phyloP scores from a whole-genome alignment of 2,113 vertebrate genomes.

The Sphaerodactylus townsendi region DNA sequence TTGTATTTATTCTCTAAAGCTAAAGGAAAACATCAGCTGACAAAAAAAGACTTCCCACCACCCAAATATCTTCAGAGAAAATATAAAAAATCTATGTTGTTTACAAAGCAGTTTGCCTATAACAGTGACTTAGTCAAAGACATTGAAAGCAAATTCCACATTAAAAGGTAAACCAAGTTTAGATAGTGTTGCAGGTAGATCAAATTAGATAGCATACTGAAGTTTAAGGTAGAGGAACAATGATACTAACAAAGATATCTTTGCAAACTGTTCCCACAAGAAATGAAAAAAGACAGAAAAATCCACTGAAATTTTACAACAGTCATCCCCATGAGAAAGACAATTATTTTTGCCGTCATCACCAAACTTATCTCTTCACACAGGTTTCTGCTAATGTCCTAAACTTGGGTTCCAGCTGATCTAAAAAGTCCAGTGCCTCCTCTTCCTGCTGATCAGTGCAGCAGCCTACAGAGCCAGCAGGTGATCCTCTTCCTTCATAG shows the following conservation, averaged over 20 bases:
- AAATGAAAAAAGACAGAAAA: neutral
- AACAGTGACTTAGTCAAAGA: conserved; percentile 22
- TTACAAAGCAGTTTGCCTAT: conserved; percentile 21
- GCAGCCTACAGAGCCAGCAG: conserved; percentile 88
- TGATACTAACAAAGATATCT: neutral
- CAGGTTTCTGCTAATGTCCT: conserved; percentile 85
- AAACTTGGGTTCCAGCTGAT: conserved; percentile 91
- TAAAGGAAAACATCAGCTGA: conserved; percentile 43
- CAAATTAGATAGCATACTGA: conserved; percentile 8
- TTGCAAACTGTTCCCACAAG: conserved; percentile 31
- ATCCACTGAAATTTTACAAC: conserved; percentile 32
- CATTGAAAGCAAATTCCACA: too few species aligned
- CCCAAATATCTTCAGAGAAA: conserved; percentile 32
- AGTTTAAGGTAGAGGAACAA: conserved; percentile 20
- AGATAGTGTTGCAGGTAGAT: conserved; percentile 14
- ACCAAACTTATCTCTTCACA: conserved; percentile 70
- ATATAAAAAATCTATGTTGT: conserved; percentile 28
- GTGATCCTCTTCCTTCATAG: conserved; percentile 88
- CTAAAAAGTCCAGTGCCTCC: conserved; percentile 84
- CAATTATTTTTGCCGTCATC: conserved; percentile 43
- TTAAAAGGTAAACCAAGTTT: conserved; percentile 22
- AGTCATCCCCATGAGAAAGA: conserved; percentile 25
- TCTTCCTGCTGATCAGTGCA: conserved; percentile 85
- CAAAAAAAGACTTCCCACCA: conserved; percentile 46
- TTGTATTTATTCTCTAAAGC: conserved; percentile 44